Conservation (phyloP, 2,888 invertebrate genomes). For the Agonopterix alstromeriana region DNA sequence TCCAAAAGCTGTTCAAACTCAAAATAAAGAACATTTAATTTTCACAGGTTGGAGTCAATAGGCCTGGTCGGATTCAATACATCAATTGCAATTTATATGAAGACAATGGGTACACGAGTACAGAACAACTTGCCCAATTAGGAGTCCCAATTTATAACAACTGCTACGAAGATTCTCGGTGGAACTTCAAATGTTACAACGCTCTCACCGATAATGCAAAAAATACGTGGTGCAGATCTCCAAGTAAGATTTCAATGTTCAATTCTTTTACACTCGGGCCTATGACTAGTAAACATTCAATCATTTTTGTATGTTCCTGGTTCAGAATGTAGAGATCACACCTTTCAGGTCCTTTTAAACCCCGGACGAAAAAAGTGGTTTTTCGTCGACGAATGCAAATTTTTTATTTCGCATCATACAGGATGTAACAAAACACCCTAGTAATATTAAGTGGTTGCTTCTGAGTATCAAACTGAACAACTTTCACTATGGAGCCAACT, state of each 20-base stretch:
- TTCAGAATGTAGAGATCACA: no score
- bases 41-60: conserved; percentile 37
- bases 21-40: no score
- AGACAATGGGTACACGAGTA: conserved; percentile 59
- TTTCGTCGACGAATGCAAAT: no score
- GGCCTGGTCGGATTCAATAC: conserved; percentile 67
- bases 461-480: no score
- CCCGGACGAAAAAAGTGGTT: no score
- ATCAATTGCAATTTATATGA: conserved; percentile 60
- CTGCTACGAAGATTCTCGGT: conserved; percentile 31
- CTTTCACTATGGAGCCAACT: no score
- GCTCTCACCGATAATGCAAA: conserved; percentile 39
- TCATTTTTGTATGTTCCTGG: no score
- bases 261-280: neutral
- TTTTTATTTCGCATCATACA: neutral
- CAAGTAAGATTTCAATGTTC: conserved; percentile 25
- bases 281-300: no score
- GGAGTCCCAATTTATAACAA: conserved; percentile 22
- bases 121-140: conserved; percentile 24
- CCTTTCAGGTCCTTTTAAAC: no score
- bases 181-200: conserved; percentile 31
- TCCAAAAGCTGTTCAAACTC: no score
- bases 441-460: no score
- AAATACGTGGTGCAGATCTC: conserved; percentile 41
- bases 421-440: no score